These are phyloP conservation scores for Xenops minutus DNA, from an alignment of 2,797 vertebrate species.

Conservation along the genomic window DNA sequence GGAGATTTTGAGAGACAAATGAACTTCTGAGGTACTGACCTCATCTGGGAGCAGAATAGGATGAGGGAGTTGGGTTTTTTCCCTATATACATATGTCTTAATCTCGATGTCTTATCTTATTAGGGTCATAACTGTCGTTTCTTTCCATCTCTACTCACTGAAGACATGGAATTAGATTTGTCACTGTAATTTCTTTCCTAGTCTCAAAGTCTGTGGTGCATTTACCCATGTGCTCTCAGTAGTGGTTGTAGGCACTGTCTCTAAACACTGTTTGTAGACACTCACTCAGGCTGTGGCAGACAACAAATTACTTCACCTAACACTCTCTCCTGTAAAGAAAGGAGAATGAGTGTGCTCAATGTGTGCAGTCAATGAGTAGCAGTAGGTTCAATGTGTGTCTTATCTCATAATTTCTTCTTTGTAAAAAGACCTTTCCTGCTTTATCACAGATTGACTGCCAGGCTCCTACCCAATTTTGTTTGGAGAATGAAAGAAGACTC, in stretches of 20 bases:
- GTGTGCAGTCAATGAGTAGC: background rate
- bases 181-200: background rate
- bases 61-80: background rate
- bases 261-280: background rate
- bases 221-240: background rate
- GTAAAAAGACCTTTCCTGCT: background rate
- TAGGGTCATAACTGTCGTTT: background rate
- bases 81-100: background rate
- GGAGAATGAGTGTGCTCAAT: fast-evolving
- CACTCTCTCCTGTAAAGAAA: background rate
- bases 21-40: background rate
- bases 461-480: background rate
- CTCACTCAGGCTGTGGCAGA: background rate
- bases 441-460: background rate
- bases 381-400: background rate
- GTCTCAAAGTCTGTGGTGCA: background rate
- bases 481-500: background rate
- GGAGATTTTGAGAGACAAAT: background rate
- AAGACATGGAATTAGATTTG: background rate
- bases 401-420: background rate
- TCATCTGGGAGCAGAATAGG: background rate
- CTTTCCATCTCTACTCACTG: background rate
- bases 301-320: background rate
- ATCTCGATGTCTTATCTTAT: background rate
- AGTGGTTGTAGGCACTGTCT: background rate